Evolutionary conservation across 2,113 vertebrate genomes (phyloP), one percentile per base, ranked within the genome.

Genomic region (Prunella fulvescens): DNA sequence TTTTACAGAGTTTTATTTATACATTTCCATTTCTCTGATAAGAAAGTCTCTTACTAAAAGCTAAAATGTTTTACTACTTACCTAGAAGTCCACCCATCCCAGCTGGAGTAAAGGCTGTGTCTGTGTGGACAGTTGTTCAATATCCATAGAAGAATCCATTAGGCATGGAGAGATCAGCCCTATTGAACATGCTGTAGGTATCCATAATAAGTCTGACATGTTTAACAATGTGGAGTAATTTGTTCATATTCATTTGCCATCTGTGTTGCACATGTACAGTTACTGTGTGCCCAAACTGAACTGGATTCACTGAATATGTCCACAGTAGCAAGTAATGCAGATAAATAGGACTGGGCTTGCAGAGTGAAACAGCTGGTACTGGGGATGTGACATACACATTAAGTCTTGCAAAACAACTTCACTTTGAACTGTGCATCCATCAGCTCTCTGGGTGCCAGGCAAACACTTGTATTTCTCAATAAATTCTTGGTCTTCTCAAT

Each of bases 231-330:
- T 50, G 42, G 20, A 4, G 19, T 73, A 89, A 87, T 91, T 91
- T 95, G 39, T 85, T 85, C 56, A 54, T 93, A 85, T 81, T 84
- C 33, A 45, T 81, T 85, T 81, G 33, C 88, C 90, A 74, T 90
- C 92, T 95, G 81, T 87, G 42, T 71, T 58, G 78, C 42, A 74
- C 69, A 62, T 26, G 47, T 71, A 51, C 53, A 79, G 51, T 62
- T 58, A 48, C 14, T 47, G 9, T 54, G 53, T 81, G 88, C 65
- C 51, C 69, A 87, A 12, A 91, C 39, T 19, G 39, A 69, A 78
- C 12, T 81, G 37, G 42, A 74, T 35, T 42, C 25, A 10, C 22
- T 57, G 50, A 84, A 24, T 87, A 78, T 42, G 42, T 85, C 65
- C 40, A 25, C 26, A 19, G 85, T 31, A 81, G 37, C 28, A 74